Conservation (phyloP, 2,888 invertebrate genomes). For the Scaptomyza cyrtandrae region DNA sequence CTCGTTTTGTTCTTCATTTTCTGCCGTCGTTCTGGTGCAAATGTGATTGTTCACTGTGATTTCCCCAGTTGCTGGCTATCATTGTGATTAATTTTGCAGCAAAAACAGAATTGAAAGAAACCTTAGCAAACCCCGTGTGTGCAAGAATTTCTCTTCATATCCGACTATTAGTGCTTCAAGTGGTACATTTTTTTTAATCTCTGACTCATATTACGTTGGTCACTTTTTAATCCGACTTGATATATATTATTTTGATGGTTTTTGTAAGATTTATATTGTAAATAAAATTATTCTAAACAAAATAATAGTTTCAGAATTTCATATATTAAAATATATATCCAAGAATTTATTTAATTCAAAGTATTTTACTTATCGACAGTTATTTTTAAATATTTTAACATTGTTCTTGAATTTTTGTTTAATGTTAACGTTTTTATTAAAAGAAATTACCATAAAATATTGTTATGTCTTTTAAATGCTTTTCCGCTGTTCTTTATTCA, state of each 20-base stretch:
- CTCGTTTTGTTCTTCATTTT: conserved; percentile 1
- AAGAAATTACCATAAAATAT: too few relatives aligned
- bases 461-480: too few relatives aligned
- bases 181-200: not conserved
- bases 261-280: too few relatives aligned
- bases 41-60: conserved; percentile 52
- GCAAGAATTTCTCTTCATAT: not conserved
- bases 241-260: not conserved
- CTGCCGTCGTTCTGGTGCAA: conserved; percentile 14
- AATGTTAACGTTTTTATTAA: too few relatives aligned
- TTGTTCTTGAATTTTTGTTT: too few relatives aligned
- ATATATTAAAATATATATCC: too few relatives aligned
- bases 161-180: not conserved
- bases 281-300: too few relatives aligned
- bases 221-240: not conserved
- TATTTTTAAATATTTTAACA: too few relatives aligned
- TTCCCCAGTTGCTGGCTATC: conserved; percentile 23
- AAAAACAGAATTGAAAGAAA: not conserved
- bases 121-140: not conserved
- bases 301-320: not conserved
- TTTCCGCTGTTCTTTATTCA: not conserved
- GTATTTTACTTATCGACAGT: too few relatives aligned
- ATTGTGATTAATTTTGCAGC: conserved; percentile 5
- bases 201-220: not conserved
- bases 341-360: too few relatives aligned